A percentile compares a stretch with the other conserved stretches of the same genome.
Conservation (phyloP, 2,113 vertebrate species). For the Chaenocephalus aceratus region DNA sequence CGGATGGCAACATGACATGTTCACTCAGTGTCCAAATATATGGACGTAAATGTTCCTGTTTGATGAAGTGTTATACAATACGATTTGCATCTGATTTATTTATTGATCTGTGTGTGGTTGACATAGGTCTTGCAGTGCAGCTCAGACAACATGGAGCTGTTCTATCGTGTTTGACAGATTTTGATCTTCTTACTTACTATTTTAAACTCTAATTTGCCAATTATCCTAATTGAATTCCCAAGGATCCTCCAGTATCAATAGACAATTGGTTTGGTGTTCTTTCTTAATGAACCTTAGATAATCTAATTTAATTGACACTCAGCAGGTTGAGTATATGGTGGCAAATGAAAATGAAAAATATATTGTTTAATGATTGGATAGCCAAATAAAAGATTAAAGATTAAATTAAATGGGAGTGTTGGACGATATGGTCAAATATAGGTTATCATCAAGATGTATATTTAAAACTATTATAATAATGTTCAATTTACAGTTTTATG, state of each 20-base stretch:
- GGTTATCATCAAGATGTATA: no score
- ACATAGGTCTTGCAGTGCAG: constrained; percentile 32
- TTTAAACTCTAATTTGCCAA: constrained; percentile 36
- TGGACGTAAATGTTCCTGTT: constrained; percentile 24
- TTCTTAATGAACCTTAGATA: constrained; percentile 3
- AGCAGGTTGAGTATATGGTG: not conserved
- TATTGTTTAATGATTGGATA: no score
- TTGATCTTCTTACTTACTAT: not conserved
- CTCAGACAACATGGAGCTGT: not conserved
- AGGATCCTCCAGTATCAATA: constrained; percentile 14
- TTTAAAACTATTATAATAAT: no score
- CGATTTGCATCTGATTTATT: constrained; percentile 59
- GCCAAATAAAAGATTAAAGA: no score
- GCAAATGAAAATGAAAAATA: constrained; percentile 5
- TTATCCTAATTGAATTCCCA: constrained; percentile 18
- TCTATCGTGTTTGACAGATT: constrained; percentile 32
- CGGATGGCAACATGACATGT: not conserved
- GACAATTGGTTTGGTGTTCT: constrained; percentile 10
- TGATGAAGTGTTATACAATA: constrained; percentile 47
- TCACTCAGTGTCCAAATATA: constrained; percentile 22
- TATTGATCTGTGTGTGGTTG: constrained; percentile 48
- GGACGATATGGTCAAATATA: no score
- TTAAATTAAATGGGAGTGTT: no score
- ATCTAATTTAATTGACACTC: constrained; percentile 20
- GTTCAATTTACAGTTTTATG: no score